Percentiles rank a stretch among this genome's conserved stretches.
These are phyloP conservation scores for Phengaris arion DNA, from an alignment of 2,888 invertebrate species.

Conservation along the genomic window DNA sequence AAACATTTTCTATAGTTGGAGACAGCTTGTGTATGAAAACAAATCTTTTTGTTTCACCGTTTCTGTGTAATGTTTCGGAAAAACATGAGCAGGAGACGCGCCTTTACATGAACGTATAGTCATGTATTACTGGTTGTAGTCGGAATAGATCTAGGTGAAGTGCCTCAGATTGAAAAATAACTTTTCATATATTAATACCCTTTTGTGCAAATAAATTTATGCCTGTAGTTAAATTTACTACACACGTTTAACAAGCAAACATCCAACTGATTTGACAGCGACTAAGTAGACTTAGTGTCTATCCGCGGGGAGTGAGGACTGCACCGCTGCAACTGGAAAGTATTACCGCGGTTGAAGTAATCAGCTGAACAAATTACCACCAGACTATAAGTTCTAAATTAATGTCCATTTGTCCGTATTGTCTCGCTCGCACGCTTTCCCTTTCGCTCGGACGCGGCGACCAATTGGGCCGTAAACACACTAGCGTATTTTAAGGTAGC, in stretches of 20 bases:
- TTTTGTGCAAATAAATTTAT: neutral
- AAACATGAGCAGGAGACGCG: too few species aligned
- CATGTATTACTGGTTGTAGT: too few species aligned
- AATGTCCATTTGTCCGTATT: neutral
- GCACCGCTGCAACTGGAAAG: neutral
- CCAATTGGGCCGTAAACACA: neutral
- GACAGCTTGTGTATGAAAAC: too few species aligned
- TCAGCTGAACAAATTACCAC: conserved; percentile 5
- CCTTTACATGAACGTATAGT: neutral
- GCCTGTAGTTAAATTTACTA: neutral
- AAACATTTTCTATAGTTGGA: too few species aligned
- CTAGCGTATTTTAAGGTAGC: neutral
- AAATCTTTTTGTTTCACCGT: too few species aligned
- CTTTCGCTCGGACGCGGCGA: neutral
- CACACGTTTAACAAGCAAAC: neutral
- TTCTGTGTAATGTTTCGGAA: too few species aligned
- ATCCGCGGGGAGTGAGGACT: neutral
- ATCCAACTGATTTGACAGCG: neutral
- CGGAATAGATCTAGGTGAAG: too few species aligned
- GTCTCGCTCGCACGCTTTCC: neutral
- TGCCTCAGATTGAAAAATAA: too few species aligned
- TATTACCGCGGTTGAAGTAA: neutral
- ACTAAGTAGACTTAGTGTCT: neutral
- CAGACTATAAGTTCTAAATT: conserved; percentile 1
- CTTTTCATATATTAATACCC: too few species aligned